A percentile compares a stretch with the other conserved stretches of the same genome.
Evolutionary conservation across 2,113 vertebrate species (phyloP).

Genomic region (Excalfactoria chinensis): DNA sequence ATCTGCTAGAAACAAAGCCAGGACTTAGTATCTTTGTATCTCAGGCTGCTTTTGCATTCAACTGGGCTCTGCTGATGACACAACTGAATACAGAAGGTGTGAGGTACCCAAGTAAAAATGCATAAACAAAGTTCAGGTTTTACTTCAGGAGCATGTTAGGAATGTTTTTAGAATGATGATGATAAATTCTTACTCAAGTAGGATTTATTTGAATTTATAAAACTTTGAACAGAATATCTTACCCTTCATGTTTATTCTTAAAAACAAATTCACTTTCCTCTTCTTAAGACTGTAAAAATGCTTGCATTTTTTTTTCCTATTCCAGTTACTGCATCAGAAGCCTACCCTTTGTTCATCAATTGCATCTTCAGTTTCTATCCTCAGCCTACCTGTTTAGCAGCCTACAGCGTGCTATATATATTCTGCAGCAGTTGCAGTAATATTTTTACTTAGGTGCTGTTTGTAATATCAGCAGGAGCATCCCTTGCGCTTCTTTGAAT

Average conservation of each 20-base stretch:
- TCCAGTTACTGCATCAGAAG: background rate
- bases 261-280: background rate
- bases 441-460: background rate
- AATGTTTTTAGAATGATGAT: background rate
- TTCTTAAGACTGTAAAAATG: background rate
- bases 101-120: background rate
- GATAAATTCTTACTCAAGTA: background rate
- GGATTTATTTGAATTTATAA: background rate
- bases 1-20: conserved; percentile 8
- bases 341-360: background rate
- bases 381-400: background rate
- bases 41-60: background rate
- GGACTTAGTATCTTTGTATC: background rate
- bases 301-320: background rate
- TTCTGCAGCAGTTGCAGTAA: background rate
- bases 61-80: background rate
- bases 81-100: background rate
- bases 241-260: background rate
- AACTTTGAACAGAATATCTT: background rate
- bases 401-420: background rate
- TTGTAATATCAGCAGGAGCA: background rate
- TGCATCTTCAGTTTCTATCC: background rate
- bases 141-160: background rate
- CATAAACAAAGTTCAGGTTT: background rate
- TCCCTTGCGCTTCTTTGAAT: background rate